Evolutionary conservation across 1,140 invertebrate genomes (phyloP).

Genomic region (Leguminivora glycinivorella): DNA sequence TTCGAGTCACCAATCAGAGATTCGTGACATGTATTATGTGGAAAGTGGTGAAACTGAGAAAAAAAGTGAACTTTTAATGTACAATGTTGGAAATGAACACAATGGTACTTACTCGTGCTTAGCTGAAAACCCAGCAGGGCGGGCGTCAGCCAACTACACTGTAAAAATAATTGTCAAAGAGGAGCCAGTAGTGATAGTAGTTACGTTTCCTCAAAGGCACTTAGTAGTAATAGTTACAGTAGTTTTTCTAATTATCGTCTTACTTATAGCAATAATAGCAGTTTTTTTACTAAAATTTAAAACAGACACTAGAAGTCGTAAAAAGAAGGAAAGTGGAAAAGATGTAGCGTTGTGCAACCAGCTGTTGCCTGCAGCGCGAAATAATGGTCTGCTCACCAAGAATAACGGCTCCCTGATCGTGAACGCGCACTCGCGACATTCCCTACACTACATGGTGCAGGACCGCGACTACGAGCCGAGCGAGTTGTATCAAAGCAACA

Average conservation of each 20-base stretch:
- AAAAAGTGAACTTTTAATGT: constrained; percentile 87
- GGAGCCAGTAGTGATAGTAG: constrained; percentile 83
- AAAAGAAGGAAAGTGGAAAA: constrained; percentile 79
- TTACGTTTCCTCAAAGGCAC: constrained; percentile 84
- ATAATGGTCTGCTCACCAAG: constrained; percentile 67
- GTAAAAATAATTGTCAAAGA: constrained; percentile 86
- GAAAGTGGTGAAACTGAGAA: constrained; percentile 85
- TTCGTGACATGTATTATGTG: constrained; percentile 83
- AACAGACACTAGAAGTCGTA: constrained; percentile 78
- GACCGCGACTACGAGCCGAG: constrained; percentile 67
- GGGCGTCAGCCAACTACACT: constrained; percentile 87
- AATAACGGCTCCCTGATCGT: constrained; percentile 74
- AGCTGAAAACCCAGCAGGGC: constrained; percentile 90
- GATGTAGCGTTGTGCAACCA: constrained; percentile 75
- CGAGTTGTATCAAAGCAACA: constrained; percentile 72
- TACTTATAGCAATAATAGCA: constrained; percentile 81
- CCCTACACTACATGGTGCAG: constrained; percentile 70
- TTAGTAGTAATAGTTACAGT: constrained; percentile 83
- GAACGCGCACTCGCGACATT: constrained; percentile 74
- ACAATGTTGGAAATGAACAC: constrained; percentile 85
- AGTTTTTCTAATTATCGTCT: constrained; percentile 80
- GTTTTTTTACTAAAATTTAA: constrained; percentile 82
- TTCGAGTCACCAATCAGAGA: constrained; percentile 81
- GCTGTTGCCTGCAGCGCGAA: constrained; percentile 66
- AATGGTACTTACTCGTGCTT: constrained; percentile 90